A percentile compares a stretch with the other conserved stretches of the same genome.
Evolutionary conservation across 2,888 invertebrate species (phyloP).

Genomic region (Pristionchus maxplancki): DNA sequence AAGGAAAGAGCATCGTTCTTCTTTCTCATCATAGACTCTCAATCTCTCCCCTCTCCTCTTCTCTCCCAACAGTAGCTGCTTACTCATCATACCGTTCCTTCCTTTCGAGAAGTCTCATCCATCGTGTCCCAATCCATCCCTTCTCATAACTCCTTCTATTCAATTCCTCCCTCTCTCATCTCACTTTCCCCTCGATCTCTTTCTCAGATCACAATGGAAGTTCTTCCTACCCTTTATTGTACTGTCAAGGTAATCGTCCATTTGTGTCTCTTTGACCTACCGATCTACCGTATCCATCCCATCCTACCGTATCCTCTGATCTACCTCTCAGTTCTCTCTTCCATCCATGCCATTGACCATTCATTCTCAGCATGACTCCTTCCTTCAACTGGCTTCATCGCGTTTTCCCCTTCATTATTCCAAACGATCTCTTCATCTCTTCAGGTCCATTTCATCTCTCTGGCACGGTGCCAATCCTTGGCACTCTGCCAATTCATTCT

Average conservation of each 20-base stretch:
- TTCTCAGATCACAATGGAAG: slow-evolving; percentile 24
- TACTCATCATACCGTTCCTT: neutral
- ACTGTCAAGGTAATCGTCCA: slow-evolving; percentile 33
- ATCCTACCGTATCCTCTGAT: neutral
- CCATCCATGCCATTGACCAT: neutral
- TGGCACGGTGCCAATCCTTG: slow-evolving; percentile 32
- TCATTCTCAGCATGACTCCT: neutral
- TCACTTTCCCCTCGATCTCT: slow-evolving; percentile 22
- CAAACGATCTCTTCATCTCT: neutral
- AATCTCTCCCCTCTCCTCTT: neutral
- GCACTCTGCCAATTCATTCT: neutral
- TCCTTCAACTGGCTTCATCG: neutral
- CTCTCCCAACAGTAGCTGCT: neutral
- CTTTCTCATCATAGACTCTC: slow-evolving; percentile 22
- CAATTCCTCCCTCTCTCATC: slow-evolving; percentile 20
- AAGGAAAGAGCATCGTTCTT: neutral
- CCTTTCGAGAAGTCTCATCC: neutral
- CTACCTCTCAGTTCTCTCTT: slow-evolving; percentile 24
- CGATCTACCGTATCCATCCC: slow-evolving; percentile 1
- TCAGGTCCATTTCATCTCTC: slow-evolving; percentile 23
- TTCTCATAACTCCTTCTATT: slow-evolving; percentile 27
- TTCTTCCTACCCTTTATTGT: slow-evolving; percentile 35
- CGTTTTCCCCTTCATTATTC: slow-evolving; percentile 13
- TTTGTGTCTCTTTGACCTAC: neutral
- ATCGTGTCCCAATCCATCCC: neutral